A percentile compares a stretch with the other conserved stretches of the same genome.
Evolutionary conservation across 2,113 vertebrate species (phyloP).

Genomic region (Hippocampus comes): DNA sequence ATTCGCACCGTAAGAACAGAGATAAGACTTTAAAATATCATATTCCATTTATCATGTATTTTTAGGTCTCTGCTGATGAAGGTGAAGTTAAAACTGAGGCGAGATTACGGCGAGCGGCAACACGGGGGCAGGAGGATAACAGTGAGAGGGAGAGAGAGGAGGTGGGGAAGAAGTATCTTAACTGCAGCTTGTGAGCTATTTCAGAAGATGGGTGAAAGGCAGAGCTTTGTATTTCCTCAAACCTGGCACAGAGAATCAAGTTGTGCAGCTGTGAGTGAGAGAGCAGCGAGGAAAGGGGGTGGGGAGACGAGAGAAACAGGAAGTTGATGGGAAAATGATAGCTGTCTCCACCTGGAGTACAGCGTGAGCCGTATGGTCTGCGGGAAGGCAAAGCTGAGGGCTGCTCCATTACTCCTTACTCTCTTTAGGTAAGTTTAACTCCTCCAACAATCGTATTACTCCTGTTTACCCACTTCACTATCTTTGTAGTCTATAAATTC

Average conservation of each 20-base stretch:
- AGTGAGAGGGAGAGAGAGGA: background rate
- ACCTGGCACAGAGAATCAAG: slow-evolving; percentile 52
- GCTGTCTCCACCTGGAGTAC: slow-evolving; percentile 69
- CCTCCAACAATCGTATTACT: slow-evolving; percentile 75
- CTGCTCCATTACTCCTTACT: slow-evolving; percentile 52
- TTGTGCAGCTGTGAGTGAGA: slow-evolving; percentile 55
- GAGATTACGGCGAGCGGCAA: slow-evolving; percentile 71
- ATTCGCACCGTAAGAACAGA: slow-evolving; percentile 77
- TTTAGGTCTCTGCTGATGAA: slow-evolving; percentile 79
- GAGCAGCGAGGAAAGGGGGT: slow-evolving; percentile 51
- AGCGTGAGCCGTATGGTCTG: slow-evolving; percentile 55
- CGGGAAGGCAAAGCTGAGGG: slow-evolving; percentile 52
- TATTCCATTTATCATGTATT: slow-evolving; percentile 83
- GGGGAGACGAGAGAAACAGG: slow-evolving; percentile 65
- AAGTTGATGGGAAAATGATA: slow-evolving; percentile 72
- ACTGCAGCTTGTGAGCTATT: slow-evolving; percentile 54
- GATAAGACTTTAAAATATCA: slow-evolving; percentile 82
- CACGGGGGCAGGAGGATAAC: slow-evolving; percentile 42
- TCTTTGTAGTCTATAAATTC: slow-evolving; percentile 87
- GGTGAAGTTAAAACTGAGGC: slow-evolving; percentile 79
- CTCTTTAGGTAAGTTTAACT: slow-evolving; percentile 67
- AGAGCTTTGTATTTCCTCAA: slow-evolving; percentile 58
- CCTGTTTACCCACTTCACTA: slow-evolving; percentile 78
- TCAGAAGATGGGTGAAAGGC: slow-evolving; percentile 47
- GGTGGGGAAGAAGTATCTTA: slow-evolving; percentile 34